Evolutionary conservation across 2,888 invertebrate genomes (phyloP).

Genomic region (Cheilosia grossa): DNA sequence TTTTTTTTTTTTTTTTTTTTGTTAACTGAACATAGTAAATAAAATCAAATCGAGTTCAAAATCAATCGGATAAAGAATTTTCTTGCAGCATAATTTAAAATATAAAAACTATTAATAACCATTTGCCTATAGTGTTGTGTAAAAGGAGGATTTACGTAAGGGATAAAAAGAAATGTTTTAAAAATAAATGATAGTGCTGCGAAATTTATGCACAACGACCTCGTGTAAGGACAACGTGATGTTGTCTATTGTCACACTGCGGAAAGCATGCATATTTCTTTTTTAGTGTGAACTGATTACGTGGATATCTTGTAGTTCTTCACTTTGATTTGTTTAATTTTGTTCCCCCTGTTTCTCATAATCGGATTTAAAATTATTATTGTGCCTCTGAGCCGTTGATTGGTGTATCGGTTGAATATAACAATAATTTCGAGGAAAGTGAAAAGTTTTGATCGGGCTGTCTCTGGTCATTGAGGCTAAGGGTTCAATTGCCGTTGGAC

Average conservation of each 20-base stretch:
- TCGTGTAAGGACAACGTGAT: conserved; percentile 45
- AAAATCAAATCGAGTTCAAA: not conserved
- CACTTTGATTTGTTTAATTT: conserved; percentile 41
- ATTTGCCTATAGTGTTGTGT: conserved; percentile 40
- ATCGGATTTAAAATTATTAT: conserved; percentile 54
- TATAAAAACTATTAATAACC: conserved; percentile 40
- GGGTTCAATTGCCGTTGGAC: conserved; percentile 12
- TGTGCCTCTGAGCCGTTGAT: conserved; percentile 19
- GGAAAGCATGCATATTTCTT: conserved; percentile 21
- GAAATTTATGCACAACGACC: conserved; percentile 55
- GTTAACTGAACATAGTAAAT: not conserved
- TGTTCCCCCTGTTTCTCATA: conserved; percentile 15
- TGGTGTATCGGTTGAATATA: conserved; percentile 7
- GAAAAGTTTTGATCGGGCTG: conserved; percentile 26
- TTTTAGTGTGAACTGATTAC: conserved; percentile 43
- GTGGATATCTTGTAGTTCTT: conserved; percentile 55
- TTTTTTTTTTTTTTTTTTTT: not conserved
- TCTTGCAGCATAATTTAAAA: not conserved
- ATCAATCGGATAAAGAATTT: not conserved
- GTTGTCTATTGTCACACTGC: conserved; percentile 32
- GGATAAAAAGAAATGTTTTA: conserved; percentile 17
- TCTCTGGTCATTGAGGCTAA: conserved; percentile 8
- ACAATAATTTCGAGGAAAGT: conserved; percentile 11
- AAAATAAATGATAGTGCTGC: conserved; percentile 19
- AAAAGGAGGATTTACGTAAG: conserved; percentile 66